Base-by-base conservation (phyloP, 2,888 invertebrate genomes). In the Sipunculus nudus region DNA sequence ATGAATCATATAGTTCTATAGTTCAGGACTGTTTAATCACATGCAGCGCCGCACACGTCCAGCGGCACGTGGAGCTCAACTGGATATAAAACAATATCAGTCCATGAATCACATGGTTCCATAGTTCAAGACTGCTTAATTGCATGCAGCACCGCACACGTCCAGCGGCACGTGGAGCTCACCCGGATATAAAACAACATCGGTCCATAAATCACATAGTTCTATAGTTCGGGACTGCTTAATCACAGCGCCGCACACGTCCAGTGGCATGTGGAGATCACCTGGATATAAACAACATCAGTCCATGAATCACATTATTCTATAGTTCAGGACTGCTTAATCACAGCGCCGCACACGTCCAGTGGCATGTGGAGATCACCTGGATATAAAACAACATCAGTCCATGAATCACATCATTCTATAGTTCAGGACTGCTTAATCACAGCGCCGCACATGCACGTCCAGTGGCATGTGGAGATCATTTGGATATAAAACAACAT, bases 71-170 rank as follows among this genome's bases (percentile, higher is more conserved):
- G 83, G 10, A 83, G 73, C 65, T 82, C 81, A 48, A 80, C 81
- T 78, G 77, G 5, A 60, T 69, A 45, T n/a, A n/a, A n/a, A n/a
- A 32, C 55, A 52, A 59, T 45, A 43, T 50, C 28, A 53, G 23
- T 54, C 35, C 28, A 63, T 52, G 26, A 63, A 49, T 16, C 63
- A 40, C 29, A 57, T n/a, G n/a, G n/a, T n/a, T n/a, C n/a, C n/a
- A n/a, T n/a, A n/a, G n/a, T n/a, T n/a, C n/a, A n/a, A n/a, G n/a
- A n/a, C n/a, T n/a, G n/a, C n/a, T n/a, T n/a, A n/a, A n/a, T n/a
- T n/a, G n/a, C n/a, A n/a, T n/a, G n/a, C 82, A 10, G 81, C 80
- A 3, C 81, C 82, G 55, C 83, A 83, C 10, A 83, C 80, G 64
- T 80, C 79, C 47, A 80, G 65, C 0, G 81, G 81, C 13, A 82